These are phyloP conservation scores for Therioaphis trifolii DNA, from an alignment of 2,888 invertebrate genomes.

Conservation along the genomic window DNA sequence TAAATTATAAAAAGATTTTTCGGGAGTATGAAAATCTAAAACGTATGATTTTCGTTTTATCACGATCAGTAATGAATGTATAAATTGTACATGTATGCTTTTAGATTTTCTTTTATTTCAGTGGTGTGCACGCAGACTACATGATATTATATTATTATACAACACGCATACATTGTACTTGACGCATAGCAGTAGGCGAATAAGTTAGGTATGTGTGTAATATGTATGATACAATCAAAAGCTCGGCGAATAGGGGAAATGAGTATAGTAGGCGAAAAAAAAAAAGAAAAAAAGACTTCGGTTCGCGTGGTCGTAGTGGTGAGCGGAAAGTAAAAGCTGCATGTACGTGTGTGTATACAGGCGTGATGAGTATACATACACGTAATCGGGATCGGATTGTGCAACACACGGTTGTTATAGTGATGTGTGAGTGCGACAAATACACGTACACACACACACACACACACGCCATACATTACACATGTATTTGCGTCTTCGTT, in stretches of 20 bases:
- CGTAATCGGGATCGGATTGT: neutral
- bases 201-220: too few relatives aligned
- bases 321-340: neutral
- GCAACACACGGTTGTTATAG: neutral
- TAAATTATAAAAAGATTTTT: too few relatives aligned
- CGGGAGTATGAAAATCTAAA: neutral
- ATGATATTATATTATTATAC: neutral
- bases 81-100: neutral
- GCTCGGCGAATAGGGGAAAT: neutral
- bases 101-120: neutral
- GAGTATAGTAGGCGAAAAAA: neutral
- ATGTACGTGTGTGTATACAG: too few relatives aligned
- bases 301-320: neutral
- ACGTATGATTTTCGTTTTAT: neutral
- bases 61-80: neutral
- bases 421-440: neutral
- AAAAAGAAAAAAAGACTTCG: neutral
- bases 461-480: too few relatives aligned
- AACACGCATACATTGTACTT: too few relatives aligned
- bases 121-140: neutral
- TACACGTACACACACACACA: too few relatives aligned
- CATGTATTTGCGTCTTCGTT: neutral
- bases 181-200: too few relatives aligned
- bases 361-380: too few relatives aligned
- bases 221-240: neutral